Percentiles rank a stretch among this genome's conserved stretches.
These are phyloP conservation scores for Oopsacas minuta DNA, from an alignment of 37 sponge, comb jelly and placozoan species.

Conservation along the genomic window DNA sequence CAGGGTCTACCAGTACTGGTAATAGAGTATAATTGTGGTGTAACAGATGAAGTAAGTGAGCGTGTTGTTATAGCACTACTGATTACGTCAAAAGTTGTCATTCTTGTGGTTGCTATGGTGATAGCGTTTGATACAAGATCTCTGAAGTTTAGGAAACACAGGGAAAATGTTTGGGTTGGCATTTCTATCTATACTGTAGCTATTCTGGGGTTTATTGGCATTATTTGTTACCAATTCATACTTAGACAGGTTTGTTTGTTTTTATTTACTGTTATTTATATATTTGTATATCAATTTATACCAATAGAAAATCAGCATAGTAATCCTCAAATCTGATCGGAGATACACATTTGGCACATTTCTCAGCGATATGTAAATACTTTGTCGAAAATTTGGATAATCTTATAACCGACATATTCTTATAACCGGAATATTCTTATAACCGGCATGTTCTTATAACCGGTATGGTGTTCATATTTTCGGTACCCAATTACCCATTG, in stretches of 20 bases:
- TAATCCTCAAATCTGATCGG: too few species aligned
- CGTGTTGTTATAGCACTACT: neutral
- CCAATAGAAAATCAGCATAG: too few species aligned
- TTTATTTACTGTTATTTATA: neutral
- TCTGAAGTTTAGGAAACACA: neutral
- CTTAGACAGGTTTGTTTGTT: neutral
- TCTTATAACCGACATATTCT: too few species aligned
- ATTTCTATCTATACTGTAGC: neutral
- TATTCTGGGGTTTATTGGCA: neutral
- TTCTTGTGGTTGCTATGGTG: neutral
- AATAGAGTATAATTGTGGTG: neutral
- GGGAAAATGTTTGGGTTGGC: neutral
- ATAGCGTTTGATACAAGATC: slow-evolving; percentile 4
- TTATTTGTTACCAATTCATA: slow-evolving; percentile 2
- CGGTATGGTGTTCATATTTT: too few species aligned
- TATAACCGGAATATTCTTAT: too few species aligned
- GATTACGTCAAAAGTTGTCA: neutral
- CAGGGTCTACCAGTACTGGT: neutral
- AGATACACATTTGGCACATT: too few species aligned
- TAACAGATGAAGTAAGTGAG: neutral
- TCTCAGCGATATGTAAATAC: too few species aligned
- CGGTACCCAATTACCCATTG: too few species aligned
- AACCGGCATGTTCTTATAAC: too few species aligned
- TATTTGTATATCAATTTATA: too few species aligned
- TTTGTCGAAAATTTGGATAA: too few species aligned